A percentile compares a stretch with the other conserved stretches of the same genome.
These are phyloP conservation scores for Coptodon rendalli DNA, from an alignment of 2,113 vertebrate genomes.

Conservation along the genomic window DNA sequence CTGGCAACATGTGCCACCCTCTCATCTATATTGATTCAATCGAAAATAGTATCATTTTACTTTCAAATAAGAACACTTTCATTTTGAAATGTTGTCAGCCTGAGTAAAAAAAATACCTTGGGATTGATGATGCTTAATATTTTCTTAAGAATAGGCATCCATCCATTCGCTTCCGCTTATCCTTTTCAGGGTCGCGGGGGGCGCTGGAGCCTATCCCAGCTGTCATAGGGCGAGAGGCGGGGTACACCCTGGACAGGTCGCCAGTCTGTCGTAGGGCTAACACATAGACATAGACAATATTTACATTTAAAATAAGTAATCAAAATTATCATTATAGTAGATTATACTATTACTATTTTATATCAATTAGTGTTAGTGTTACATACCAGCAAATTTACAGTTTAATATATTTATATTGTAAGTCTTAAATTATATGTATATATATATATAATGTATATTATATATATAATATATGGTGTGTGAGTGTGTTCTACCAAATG, in stretches of 20 bases:
- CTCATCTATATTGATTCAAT: not conserved
- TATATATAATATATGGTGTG: not conserved
- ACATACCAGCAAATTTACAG: not conserved
- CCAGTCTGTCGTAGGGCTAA: not conserved
- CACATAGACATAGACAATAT: not conserved
- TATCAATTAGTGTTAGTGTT: not conserved
- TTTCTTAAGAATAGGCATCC: not conserved
- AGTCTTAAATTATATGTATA: not conserved
- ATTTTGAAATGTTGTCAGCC: not conserved
- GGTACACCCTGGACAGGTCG: accelerated
- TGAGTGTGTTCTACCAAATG: not conserved
- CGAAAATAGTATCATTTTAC: not conserved
- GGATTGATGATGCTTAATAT: not conserved
- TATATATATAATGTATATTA: not conserved
- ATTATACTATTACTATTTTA: not conserved
- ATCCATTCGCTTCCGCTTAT: not conserved
- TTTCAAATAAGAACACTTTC: not conserved
- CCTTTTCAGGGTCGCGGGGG: not conserved
- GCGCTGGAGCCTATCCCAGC: not conserved
- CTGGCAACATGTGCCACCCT: not conserved
- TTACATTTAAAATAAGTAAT: not conserved
- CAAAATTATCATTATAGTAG: not conserved
- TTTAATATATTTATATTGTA: not conserved
- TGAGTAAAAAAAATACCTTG: not conserved
- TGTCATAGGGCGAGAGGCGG: accelerated